Base-by-base conservation (phyloP, 2,888 invertebrate species). In the Trissolcus brochymenae region DNA sequence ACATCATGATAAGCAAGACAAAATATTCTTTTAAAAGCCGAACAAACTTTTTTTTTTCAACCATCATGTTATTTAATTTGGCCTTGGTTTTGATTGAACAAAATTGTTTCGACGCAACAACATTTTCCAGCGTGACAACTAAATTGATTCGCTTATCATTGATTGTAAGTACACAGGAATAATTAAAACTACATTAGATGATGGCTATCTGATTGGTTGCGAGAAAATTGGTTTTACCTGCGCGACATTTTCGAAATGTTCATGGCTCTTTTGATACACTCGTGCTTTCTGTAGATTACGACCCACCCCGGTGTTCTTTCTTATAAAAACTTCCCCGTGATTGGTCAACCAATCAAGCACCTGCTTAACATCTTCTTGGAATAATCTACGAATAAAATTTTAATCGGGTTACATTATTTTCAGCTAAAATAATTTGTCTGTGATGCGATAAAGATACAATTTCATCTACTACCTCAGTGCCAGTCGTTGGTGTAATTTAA, bases 201-300 rank as follows among this genome's bases (percentile, higher is more conserved):
- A 46, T 16, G 7, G 35, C 1, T 11, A 11, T 9, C 11, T 11
- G 35, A 35, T 35, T 46, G 46, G 11, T 46, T 46, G 7, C 14
- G 14, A 3, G 9, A 19, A 51, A 19, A 19, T 19, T 21, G 11
- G 14, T 4, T 49, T 91, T 90, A 96, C 97, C 94, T 96, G 96
- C 56, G 98, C 98, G 76, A 99, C 98, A 90, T 97, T 97, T 91
- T 99, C 98, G 88, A 99, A 99, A 90, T 98, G 98, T 90, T 98
- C 97, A 88, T 99, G 98, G 89, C 98, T 98, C 90, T 98, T 98
- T 90, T 98, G 98, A 89, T 98, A 96, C 7, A 97, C 96, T 83
- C 96, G 93, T 51, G 98, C 97, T 90, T 98, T 96, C 88, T 97
- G 96, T 82, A 98, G 91, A 91, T 97, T 98, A 83, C 97, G 93